Evolutionary conservation across 1,140 invertebrate genomes (phyloP).

Genomic region (Camponotus vicinus): DNA sequence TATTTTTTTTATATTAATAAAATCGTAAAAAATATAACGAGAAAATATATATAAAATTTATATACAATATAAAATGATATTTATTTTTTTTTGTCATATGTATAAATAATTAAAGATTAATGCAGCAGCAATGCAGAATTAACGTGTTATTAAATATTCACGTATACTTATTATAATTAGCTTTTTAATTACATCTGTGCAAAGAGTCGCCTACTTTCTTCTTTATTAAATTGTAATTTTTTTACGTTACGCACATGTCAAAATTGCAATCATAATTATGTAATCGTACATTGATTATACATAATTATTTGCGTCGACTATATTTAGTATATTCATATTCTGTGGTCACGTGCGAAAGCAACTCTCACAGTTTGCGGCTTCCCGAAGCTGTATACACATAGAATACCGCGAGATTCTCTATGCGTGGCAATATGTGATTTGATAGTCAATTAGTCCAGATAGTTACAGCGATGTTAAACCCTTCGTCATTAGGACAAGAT

Average conservation of each 20-base stretch:
- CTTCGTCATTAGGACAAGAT: conserved; percentile 34
- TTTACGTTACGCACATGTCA: background rate
- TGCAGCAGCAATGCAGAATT: background rate
- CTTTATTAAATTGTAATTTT: background rate
- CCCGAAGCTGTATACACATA: conserved; percentile 15
- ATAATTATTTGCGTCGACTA: conserved; percentile 22
- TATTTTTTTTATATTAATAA: background rate
- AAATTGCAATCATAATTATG: background rate
- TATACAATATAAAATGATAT: background rate
- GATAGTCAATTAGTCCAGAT: conserved; percentile 57
- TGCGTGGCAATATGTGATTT: conserved; percentile 44
- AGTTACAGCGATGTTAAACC: conserved; percentile 44
- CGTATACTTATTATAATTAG: background rate
- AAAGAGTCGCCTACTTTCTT: background rate
- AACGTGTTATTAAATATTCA: background rate
- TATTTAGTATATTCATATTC: background rate
- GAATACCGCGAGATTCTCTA: conserved; percentile 16
- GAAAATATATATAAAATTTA: background rate
- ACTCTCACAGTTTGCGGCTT: conserved; percentile 31
- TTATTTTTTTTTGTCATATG: background rate
- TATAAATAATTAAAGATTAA: background rate
- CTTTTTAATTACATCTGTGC: background rate
- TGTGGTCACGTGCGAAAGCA: conserved; percentile 1
- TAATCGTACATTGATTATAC: background rate
- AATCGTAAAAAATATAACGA: no score